A percentile compares a stretch with the other conserved stretches of the same genome.
Evolutionary conservation across 2,113 vertebrate species (phyloP).

Genomic region (Oenanthe melanoleuca): DNA sequence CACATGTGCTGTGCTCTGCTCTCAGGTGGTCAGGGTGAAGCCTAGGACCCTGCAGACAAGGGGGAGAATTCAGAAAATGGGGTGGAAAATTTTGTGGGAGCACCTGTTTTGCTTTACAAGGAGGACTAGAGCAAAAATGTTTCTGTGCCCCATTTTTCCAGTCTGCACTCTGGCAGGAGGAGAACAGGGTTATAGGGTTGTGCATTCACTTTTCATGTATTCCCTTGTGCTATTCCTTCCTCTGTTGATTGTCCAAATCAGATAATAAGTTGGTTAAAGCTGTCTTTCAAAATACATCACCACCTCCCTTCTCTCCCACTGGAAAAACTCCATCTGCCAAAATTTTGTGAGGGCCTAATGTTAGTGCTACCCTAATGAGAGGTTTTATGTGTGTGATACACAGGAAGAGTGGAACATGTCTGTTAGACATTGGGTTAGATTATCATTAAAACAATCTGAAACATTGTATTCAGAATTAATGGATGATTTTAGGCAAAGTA

Average conservation of each 20-base stretch:
- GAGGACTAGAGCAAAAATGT: neutral
- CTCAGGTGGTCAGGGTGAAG: neutral
- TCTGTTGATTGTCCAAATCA: neutral
- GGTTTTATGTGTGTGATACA: neutral
- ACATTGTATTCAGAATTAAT: neutral
- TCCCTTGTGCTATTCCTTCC: neutral
- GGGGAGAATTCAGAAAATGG: neutral
- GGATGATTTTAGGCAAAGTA: neutral
- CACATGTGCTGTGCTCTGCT: accelerated
- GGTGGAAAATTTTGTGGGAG: neutral
- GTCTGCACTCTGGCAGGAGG: accelerated
- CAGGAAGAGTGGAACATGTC: neutral
- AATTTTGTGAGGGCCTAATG: neutral
- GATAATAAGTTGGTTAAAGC: neutral
- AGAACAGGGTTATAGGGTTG: neutral
- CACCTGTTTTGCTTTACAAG: neutral
- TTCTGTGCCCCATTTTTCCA: neutral
- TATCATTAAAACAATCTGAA: neutral
- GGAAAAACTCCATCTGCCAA: neutral
- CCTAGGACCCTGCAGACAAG: neutral
- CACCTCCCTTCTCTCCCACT: too few species aligned
- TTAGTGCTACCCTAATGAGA: neutral
- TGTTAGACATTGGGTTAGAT: neutral
- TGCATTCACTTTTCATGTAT: neutral
- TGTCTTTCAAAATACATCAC: neutral